Conservation (phyloP, 2,888 invertebrate species). For the Aquatica leii region DNA sequence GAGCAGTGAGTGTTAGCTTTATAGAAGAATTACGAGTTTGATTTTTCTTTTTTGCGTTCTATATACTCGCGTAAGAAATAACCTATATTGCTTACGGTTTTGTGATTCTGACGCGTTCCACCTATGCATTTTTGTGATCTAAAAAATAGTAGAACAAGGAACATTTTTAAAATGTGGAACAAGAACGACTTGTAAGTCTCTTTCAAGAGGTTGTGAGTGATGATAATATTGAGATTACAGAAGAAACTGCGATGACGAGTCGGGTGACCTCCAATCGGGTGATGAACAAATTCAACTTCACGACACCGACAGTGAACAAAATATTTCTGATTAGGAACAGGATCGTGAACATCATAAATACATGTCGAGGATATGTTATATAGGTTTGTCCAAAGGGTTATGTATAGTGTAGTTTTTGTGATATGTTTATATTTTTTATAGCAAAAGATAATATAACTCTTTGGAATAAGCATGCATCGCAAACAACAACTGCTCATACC, state of each 20-base stretch:
- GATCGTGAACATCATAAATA: not conserved
- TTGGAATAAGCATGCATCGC: too few relatives aligned
- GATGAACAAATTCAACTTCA: not conserved
- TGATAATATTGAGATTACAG: not conserved
- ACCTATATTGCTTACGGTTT: not conserved
- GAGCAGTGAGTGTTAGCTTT: too few relatives aligned
- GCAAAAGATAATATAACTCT: not conserved
- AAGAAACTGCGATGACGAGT: not conserved
- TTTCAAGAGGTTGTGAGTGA: not conserved
- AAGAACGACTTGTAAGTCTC: not conserved
- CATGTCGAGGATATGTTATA: not conserved
- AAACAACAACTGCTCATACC: not conserved
- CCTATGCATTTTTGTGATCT: not conserved
- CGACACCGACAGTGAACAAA: too few relatives aligned
- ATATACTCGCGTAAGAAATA: not conserved
- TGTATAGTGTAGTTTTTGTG: not conserved
- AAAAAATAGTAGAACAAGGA: not conserved
- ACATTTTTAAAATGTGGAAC: too few relatives aligned
- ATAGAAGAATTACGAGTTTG: too few relatives aligned
- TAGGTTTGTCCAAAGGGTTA: not conserved
- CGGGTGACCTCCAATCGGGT: not conserved
- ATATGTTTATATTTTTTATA: not conserved
- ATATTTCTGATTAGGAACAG: not conserved
- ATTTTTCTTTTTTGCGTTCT: too few relatives aligned
- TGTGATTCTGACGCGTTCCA: not conserved